Evolutionary conservation across 2,797 vertebrate species (phyloP).

Genomic region (Cryptoprocta ferox): DNA sequence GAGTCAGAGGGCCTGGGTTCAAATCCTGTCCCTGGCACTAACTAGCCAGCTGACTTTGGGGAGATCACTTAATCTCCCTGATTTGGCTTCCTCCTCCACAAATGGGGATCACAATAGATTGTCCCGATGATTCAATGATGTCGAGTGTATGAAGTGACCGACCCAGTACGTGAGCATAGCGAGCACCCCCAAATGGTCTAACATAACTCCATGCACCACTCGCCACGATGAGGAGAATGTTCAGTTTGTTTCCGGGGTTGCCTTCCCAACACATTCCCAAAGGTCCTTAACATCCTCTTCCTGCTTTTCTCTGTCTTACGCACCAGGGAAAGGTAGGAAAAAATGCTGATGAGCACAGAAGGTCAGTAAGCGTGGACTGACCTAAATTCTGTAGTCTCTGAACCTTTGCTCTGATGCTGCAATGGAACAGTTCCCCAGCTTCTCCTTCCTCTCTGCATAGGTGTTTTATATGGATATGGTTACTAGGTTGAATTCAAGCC

Average conservation of each 20-base stretch:
- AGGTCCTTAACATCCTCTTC: background rate
- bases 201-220: background rate
- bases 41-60: background rate
- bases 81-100: background rate
- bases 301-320: background rate
- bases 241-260: background rate
- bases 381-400: background rate
- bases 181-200: background rate
- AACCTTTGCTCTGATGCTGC: background rate
- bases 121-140: fast-evolving
- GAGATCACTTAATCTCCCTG: background rate
- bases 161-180: background rate
- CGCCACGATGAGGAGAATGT: background rate
- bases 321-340: background rate
- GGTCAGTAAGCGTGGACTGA: background rate
- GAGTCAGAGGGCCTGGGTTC: background rate
- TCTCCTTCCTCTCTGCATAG: background rate
- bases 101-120: too few species aligned
- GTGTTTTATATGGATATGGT: background rate
- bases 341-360: background rate
- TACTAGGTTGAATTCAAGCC: background rate
- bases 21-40: background rate
- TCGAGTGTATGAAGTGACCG: too few species aligned
- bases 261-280: background rate
- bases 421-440: background rate